A percentile compares a stretch with the other conserved stretches of the same genome.
Conservation (phyloP, 2,113 vertebrate genomes). For the Forbesichthys papilliferus region DNA sequence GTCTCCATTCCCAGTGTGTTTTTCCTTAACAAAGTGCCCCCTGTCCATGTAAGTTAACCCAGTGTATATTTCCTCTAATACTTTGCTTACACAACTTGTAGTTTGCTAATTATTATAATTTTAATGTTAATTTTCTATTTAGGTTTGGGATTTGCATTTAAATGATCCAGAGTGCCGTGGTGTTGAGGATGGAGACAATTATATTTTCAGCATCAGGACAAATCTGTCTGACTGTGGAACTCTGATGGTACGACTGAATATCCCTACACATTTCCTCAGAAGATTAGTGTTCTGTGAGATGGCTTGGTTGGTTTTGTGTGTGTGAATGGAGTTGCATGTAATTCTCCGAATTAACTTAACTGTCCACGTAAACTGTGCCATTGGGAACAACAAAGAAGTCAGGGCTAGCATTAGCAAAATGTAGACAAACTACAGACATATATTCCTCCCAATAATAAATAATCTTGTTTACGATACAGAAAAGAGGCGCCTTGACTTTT, state of each 20-base stretch:
- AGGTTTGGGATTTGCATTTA: slow-evolving; percentile 79
- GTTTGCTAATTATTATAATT: neutral
- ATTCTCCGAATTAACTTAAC: slow-evolving; percentile 25
- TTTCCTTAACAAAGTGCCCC: slow-evolving; percentile 77
- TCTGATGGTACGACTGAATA: slow-evolving; percentile 48
- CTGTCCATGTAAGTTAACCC: slow-evolving; percentile 69
- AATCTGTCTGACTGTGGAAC: slow-evolving; percentile 76
- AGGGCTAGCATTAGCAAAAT: slow-evolving; percentile 15
- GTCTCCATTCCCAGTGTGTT: slow-evolving; percentile 75
- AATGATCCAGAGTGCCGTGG: slow-evolving; percentile 71
- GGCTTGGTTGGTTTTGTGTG: neutral
- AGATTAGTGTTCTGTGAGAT: neutral
- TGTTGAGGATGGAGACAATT: slow-evolving; percentile 63
- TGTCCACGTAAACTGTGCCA: slow-evolving; percentile 43
- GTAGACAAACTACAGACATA: slow-evolving; percentile 51
- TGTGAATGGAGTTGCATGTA: neutral
- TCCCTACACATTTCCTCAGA: neutral
- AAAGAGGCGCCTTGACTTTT: neutral
- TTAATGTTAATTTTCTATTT: slow-evolving; percentile 11
- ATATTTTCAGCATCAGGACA: slow-evolving; percentile 75
- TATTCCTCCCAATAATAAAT: slow-evolving; percentile 47
- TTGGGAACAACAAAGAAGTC: slow-evolving; percentile 38
- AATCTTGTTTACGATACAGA: slow-evolving; percentile 50
- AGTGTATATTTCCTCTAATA: neutral
- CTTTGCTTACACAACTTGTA: neutral